Evolutionary conservation across 2,797 vertebrate genomes (phyloP).

Genomic region (Schizopygopsis malacanthus): DNA sequence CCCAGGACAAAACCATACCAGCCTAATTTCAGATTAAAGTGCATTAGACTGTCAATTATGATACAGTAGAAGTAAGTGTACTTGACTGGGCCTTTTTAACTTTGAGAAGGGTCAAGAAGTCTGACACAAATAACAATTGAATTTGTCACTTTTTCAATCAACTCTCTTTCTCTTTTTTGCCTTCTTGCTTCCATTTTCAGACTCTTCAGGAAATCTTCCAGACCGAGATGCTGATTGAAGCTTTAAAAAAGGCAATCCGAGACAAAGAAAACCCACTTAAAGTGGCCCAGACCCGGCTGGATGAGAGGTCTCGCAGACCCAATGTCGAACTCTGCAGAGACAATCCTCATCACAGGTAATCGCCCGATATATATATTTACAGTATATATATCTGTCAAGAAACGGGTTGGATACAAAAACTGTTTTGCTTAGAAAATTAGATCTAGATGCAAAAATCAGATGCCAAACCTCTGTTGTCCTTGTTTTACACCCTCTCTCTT

Average conservation of each 20-base stretch:
- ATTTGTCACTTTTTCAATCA: not conserved
- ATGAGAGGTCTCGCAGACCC: conserved; percentile 87
- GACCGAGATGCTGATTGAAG: conserved; percentile 87
- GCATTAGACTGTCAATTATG: conserved; percentile 9
- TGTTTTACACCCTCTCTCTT: conserved; percentile 28
- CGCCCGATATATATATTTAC: no score
- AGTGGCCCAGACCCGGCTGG: conserved; percentile 92
- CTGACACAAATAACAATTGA: not conserved
- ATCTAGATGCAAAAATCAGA: not conserved
- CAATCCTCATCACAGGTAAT: conserved; percentile 85
- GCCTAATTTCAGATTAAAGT: not conserved
- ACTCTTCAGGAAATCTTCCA: conserved; percentile 93
- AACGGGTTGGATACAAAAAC: not conserved
- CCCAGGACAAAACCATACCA: not conserved
- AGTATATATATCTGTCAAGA: not conserved
- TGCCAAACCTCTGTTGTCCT: not conserved
- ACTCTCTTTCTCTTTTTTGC: not conserved
- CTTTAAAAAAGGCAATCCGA: conserved; percentile 85
- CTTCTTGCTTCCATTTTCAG: conserved; percentile 67
- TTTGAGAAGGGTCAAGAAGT: not conserved
- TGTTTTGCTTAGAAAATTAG: not conserved
- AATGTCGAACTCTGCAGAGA: conserved; percentile 92
- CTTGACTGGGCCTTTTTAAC: not conserved
- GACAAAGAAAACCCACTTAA: conserved; percentile 88
- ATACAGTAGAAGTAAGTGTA: not conserved